phyloP scores from a whole-genome alignment of 2,888 invertebrate species.

The Dyspetes luteomarginatus region DNA sequence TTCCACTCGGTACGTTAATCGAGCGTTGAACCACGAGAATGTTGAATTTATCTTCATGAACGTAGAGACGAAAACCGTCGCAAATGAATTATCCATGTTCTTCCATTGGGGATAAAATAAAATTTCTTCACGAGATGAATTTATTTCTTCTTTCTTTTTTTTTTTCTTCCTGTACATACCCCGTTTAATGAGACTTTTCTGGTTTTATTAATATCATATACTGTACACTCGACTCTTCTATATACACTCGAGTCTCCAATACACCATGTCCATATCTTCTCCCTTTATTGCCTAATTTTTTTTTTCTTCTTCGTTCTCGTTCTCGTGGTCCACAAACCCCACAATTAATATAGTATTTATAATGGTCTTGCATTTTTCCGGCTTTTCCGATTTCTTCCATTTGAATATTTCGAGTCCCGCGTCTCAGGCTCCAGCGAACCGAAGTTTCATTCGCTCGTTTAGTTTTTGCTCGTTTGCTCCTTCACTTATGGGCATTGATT shows the following conservation, averaged over 20 bases:
- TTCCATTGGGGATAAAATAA: conserved; percentile 2
- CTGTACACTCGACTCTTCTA: conserved; percentile 4
- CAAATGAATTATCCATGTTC: conserved; percentile 24
- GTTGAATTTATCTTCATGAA: conserved; percentile 26
- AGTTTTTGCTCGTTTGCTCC: conserved; percentile 54
- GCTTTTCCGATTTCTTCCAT: conserved; percentile 34
- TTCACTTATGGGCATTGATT: conserved; percentile 49
- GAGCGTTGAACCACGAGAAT: background rate
- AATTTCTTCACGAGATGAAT: conserved; percentile 28
- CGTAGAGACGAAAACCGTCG: background rate
- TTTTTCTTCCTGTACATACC: conserved; percentile 45
- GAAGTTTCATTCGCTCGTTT: conserved; percentile 49
- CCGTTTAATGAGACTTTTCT: conserved; percentile 51
- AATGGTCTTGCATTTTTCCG: conserved; percentile 45
- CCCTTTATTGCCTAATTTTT: background rate
- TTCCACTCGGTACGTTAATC: background rate
- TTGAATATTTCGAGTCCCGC: conserved; percentile 54
- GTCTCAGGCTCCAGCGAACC: conserved; percentile 21
- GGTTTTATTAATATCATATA: conserved; percentile 51
- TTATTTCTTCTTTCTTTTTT: conserved; percentile 40
- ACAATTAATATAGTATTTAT: conserved; percentile 56
- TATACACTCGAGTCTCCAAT: background rate
- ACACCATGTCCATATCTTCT: background rate
- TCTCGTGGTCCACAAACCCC: conserved; percentile 25
- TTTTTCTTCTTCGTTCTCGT: conserved; percentile 1